Evolutionary conservation across 1,140 invertebrate genomes (phyloP), one percentile per base, ranked within the genome.

Genomic region (Ceratosolen solmsi): DNA sequence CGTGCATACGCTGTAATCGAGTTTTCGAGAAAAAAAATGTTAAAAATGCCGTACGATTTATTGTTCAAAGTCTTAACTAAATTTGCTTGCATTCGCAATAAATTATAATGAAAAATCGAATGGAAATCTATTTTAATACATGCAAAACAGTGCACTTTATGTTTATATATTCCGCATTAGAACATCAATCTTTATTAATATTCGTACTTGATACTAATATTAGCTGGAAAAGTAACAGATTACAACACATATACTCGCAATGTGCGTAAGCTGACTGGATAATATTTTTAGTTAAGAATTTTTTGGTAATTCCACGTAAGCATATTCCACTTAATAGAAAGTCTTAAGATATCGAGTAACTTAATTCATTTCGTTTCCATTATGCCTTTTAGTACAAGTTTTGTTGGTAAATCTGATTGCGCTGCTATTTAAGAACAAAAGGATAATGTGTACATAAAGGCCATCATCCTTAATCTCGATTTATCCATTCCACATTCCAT

Each of bases 51-150:
- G 72, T 15, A 27, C 20, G 20, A 79, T 46, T 65, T 27, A 56
- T 79, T 79, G 54, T 56, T 58, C 68, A n/a, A 38, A 51, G 25
- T 22, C 65, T 54, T 72, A 33, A 51, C 33, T 72, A 20, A 20
- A 72, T 79, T 58, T 54, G 63, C 46, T 63, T 70, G 41, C 30
- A 54, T 51, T 46, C n/a, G 60, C 20, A 63, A 65, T 46, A 49
- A 38, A 68, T 9, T 30, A 63, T 20, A 33, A 33, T 3, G 13
- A 25, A 60, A 17, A 7, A 17, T 0, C 11, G 60, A 33, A 9
- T 9, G 60, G n/a, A 33, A 63, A 63, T 33, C 17, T 17, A 63
- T 36, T 63, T 33, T 33, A 63, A 63, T 33, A 17, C 13, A 17
- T 36, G 17, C 17, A 1, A 36, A 20, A 4, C 15, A 25, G 13